These are phyloP conservation scores for Leucopternis melanops DNA, from an alignment of 2,113 vertebrate species.

Conservation along the genomic window DNA sequence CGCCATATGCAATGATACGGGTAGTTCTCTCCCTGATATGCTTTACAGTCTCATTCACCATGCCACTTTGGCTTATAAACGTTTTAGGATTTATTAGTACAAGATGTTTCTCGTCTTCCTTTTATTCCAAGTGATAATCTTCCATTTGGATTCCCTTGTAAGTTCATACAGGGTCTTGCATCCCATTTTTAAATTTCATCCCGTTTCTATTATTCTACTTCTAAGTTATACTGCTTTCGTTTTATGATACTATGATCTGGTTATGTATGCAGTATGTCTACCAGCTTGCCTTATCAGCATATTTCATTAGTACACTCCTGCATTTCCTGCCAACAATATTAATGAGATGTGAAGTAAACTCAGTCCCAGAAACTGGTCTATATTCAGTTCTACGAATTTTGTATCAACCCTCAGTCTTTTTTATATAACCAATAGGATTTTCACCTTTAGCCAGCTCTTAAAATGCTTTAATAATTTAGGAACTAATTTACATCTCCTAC, in stretches of 20 bases:
- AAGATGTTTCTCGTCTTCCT: not conserved
- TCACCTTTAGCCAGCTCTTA: not conserved
- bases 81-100: not conserved
- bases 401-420: not conserved
- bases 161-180: not conserved
- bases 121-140: not conserved
- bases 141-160: not conserved
- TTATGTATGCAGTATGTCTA: not conserved
- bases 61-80: not conserved
- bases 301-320: not conserved
- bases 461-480: not conserved
- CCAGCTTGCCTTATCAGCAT: not conserved
- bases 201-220: not conserved
- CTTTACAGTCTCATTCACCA: not conserved
- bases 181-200: not conserved
- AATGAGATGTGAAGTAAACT: not conserved
- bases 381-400: not conserved
- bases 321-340: not conserved
- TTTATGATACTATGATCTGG: not conserved
- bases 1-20: not conserved
- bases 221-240: not conserved
- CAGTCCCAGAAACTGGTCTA: not conserved
- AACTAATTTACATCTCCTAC: not conserved
- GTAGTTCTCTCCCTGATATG: not conserved
- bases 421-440: not conserved